Base-by-base conservation (phyloP, 1,140 invertebrate species). In the Agrilus planipennis region DNA sequence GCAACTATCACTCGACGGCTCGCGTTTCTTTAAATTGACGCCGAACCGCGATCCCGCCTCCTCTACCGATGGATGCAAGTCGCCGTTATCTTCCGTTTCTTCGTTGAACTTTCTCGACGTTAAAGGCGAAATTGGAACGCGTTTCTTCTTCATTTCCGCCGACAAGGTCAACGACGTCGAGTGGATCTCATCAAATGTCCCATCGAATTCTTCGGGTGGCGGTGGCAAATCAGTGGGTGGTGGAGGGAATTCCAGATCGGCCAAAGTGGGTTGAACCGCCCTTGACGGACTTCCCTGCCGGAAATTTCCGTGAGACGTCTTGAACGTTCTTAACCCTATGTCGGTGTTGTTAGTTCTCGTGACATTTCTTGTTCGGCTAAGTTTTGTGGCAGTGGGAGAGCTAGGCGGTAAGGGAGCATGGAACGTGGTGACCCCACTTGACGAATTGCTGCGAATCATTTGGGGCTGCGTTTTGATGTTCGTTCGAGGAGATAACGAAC, bases 401-500 rank as follows among this genome's bases (percentile, higher is more conserved):
- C 68, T 71, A 1, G 72, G 72, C 2, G 72, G 70, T 53, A 77
- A 76, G 0, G 73, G 72, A 25, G 70, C 63, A 29, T 72, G 62
- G 20, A 70, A 69, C 0, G 65, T 75, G 2, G 79, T 79, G 4
- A 81, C 81, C 5, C 83, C 83, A 17, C 82, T 79, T 0, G 83
- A 86, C 0, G 82, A 86, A 60, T 86, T 88, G 51, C 81, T 85
- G 2, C 83, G 69, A 12, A 84, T 86, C 84, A 88, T 88, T 61
- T 86, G 82, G 4, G 76, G 75, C 27, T 78, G 73, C 2, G 71
- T 70, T n/a, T 72, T 68, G 18, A 72, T 54, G 44, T 72, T 75
- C n/a, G 68, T 76, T 35, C 77, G 67, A 6, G 77, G 75, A 2
- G 76, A 62, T 17, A 61, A 44, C 16, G 57, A 60, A 15, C 59